Percentiles rank a stretch among this genome's conserved stretches.
phyloP scores from a whole-genome alignment of 2,113 vertebrate species.

The Holacanthus passer region DNA sequence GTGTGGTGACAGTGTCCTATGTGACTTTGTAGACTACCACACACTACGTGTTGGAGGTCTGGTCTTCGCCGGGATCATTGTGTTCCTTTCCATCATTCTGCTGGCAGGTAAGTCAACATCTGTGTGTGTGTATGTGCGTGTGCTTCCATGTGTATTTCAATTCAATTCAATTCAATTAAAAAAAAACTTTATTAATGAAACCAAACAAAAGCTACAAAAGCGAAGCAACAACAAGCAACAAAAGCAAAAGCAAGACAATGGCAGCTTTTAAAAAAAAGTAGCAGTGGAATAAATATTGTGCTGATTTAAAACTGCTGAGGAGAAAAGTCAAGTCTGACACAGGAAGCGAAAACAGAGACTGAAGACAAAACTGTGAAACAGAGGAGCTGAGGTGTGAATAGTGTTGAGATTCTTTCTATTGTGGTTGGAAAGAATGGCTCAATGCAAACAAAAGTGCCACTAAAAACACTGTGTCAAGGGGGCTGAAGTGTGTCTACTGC shows the following conservation, averaged over 20 bases:
- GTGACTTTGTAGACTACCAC: constrained; percentile 80
- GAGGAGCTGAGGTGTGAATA: neutral
- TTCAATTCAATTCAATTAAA: too few relatives aligned
- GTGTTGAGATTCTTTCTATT: neutral
- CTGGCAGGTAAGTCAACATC: constrained; percentile 77
- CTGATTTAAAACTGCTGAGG: too few relatives aligned
- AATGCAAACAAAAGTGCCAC: neutral
- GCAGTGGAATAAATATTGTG: too few relatives aligned
- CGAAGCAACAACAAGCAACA: too few relatives aligned
- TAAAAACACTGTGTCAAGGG: neutral
- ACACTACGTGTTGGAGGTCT: constrained; percentile 82
- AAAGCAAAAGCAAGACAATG: too few relatives aligned
- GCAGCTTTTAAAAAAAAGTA: too few relatives aligned
- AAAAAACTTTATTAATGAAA: too few relatives aligned
- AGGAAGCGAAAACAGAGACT: constrained; percentile 1
- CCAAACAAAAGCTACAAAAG: too few relatives aligned
- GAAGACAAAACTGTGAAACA: constrained; percentile 1
- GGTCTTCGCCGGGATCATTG: constrained; percentile 76
- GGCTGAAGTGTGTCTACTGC: neutral
- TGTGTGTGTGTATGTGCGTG: constrained; percentile 1
- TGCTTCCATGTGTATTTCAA: neutral
- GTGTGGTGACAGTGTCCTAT: constrained; percentile 27
- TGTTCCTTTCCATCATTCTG: constrained; percentile 80
- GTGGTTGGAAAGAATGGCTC: neutral
- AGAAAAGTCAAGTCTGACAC: neutral